Conservation (phyloP, 1,140 invertebrate species). For the Araneus ventricosus region DNA sequence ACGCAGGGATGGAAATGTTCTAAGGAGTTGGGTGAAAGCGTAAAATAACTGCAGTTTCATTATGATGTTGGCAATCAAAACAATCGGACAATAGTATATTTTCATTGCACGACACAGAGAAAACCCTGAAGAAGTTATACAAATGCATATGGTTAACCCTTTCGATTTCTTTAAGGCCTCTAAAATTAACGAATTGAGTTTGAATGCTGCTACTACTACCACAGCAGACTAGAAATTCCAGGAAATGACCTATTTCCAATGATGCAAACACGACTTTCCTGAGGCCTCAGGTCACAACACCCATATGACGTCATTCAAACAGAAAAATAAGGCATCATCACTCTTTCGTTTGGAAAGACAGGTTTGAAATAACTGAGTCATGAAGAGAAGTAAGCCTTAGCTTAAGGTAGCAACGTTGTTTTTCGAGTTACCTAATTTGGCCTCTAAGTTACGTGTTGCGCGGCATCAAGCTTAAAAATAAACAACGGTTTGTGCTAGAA, state of each 20-base stretch:
- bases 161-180: not conserved
- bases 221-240: constrained; percentile 28
- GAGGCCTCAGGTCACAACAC: constrained; percentile 52
- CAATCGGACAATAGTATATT: too few species aligned
- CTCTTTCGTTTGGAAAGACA: constrained; percentile 39
- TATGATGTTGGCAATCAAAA: too few species aligned
- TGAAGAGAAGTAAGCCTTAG: not conserved
- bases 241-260: constrained; percentile 68
- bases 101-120: too few species aligned
- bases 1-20: too few species aligned
- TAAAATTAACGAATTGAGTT: not conserved
- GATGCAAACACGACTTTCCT: constrained; percentile 59
- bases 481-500: not conserved
- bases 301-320: constrained; percentile 44
- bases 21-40: too few species aligned
- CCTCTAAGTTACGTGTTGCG: constrained; percentile 15
- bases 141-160: not conserved
- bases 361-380: constrained; percentile 51
- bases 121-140: not conserved
- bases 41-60: too few species aligned
- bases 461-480: constrained; percentile 33
- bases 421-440: constrained; percentile 38
- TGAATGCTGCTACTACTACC: not conserved
- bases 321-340: constrained; percentile 26
- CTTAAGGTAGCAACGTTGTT: not conserved